Percentiles rank a stretch among this genome's conserved stretches.
phyloP scores from a whole-genome alignment of 2,888 invertebrate species.

The Villa cingulata region DNA sequence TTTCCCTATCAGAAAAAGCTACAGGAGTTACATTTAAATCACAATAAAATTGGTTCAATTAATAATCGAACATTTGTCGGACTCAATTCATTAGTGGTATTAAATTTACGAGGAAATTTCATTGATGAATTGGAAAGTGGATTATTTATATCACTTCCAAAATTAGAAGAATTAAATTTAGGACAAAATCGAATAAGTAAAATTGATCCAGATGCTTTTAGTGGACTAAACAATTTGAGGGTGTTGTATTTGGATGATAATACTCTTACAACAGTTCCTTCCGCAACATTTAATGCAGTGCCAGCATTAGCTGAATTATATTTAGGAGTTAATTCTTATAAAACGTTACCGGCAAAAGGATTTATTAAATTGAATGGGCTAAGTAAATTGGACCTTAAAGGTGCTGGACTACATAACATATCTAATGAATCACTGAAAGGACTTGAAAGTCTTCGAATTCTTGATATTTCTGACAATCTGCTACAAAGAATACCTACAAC shows the following conservation, averaged over 20 bases:
- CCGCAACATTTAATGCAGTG: constrained; percentile 54
- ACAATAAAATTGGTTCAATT: constrained; percentile 71
- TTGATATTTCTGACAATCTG: constrained; percentile 70
- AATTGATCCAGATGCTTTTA: constrained; percentile 64
- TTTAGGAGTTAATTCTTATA: constrained; percentile 70
- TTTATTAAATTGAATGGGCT: constrained; percentile 64
- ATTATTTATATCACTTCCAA: constrained; percentile 57
- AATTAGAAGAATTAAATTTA: constrained; percentile 71
- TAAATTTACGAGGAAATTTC: constrained; percentile 70
- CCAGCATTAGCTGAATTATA: constrained; percentile 71
- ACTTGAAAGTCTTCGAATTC: constrained; percentile 55
- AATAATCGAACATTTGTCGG: constrained; percentile 70
- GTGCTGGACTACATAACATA: constrained; percentile 67
- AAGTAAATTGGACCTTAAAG: constrained; percentile 62
- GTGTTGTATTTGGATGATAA: constrained; percentile 77
- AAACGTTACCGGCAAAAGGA: constrained; percentile 58
- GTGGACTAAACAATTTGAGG: constrained; percentile 59
- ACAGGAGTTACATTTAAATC: constrained; percentile 67
- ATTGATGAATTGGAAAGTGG: constrained; percentile 63
- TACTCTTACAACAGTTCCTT: constrained; percentile 62
- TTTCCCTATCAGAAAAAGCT: constrained; percentile 70
- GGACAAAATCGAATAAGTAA: constrained; percentile 73
- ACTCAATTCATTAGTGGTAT: constrained; percentile 59
- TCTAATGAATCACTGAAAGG: constrained; percentile 64
- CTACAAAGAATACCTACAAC: constrained; percentile 59